Base-by-base conservation (phyloP, 2,888 invertebrate genomes). In the Dorcus hopei region DNA sequence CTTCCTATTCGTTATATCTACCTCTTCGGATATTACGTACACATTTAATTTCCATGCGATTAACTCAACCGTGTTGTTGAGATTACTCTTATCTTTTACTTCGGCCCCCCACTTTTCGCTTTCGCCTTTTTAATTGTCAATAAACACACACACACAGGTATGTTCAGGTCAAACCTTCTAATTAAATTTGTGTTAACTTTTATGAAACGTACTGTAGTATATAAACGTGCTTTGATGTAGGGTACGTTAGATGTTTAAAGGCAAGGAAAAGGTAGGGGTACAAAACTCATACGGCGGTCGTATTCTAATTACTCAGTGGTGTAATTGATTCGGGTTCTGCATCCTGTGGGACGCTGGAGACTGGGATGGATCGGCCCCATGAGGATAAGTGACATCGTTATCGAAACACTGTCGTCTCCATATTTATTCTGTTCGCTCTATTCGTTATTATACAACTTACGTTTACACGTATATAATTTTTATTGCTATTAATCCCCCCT, bases 31-130 rank as follows among this genome's bases (percentile, higher is more conserved):
- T 74, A 74, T 74, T 72, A 70, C 70, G 69, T 70, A 70, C 72
- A 71, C 70, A 72, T 74, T 72, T 73, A 72, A 74, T 74, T 74
- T 74, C 73, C 74, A 74, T 74, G 69, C 72, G 73, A 74, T 74
- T 74, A 72, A 71, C 69, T 71, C 66, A 62, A 63, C 16, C 23
- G 9, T 11, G n/a, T 45, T 9, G 45, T 33, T 33, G 7, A 33
- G 26, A 33, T 33, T 33, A 33, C 7, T 1, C 6, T 33, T 33
- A 33, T 33, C 26, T 33, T 7, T 33, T 7, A 33, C 26, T 33
- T 33, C 26, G 7, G 7, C 26, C 26, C 26, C 26, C 26, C 6
- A 33, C 26, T 7, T 33, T 33, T 33, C 3, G 6, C 26, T 33
- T 33, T 33, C 1, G 26, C 26, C 26, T 33, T 6, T 26, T 33